Conservation (phyloP, 2,113 vertebrate genomes). For the Heptranchias perlo region DNA sequence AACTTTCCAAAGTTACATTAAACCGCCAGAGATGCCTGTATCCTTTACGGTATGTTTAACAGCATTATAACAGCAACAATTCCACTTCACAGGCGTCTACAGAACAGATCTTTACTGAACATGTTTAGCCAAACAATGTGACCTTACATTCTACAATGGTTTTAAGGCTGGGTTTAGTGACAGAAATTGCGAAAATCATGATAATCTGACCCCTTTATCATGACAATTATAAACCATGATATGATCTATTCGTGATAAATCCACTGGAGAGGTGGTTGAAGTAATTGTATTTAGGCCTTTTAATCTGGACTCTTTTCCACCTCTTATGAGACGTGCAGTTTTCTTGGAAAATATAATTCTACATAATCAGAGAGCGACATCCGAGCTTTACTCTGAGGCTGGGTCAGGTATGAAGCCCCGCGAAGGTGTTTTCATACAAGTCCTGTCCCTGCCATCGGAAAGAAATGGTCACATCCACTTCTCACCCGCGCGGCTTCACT, state of each 20-base stretch:
- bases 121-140: neutral
- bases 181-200: neutral
- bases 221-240: neutral
- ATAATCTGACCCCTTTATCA: neutral
- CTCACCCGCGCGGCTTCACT: neutral
- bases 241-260: neutral
- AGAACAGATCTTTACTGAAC: neutral
- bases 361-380: neutral
- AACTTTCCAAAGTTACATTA: constrained; percentile 30
- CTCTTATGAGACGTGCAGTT: neutral
- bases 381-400: neutral
- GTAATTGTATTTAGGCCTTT: neutral
- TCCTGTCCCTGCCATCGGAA: neutral
- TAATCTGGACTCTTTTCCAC: neutral
- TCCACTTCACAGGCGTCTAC: too few species aligned
- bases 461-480: neutral
- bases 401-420: neutral
- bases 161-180: neutral
- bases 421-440: neutral
- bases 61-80: neutral
- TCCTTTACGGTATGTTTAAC: neutral
- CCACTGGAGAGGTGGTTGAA: neutral
- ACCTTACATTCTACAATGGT: neutral
- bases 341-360: neutral
- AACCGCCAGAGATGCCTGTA: neutral